phyloP scores from a whole-genome alignment of 1,140 invertebrate genomes.

The Bombus consobrinus region DNA sequence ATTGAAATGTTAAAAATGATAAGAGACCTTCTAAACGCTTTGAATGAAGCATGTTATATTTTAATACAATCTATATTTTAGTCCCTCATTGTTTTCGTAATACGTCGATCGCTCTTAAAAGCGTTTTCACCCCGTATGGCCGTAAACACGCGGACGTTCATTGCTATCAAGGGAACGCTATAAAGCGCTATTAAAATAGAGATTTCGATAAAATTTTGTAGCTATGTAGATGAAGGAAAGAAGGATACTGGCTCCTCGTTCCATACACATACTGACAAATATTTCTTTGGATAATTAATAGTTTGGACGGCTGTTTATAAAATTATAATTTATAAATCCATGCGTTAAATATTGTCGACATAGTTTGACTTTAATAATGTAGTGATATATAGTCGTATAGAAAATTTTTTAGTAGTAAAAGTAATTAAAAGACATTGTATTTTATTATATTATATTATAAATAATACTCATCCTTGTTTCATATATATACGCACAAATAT shows the following conservation, averaged over 20 bases:
- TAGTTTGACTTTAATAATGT: too few species aligned
- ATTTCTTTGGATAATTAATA: neutral
- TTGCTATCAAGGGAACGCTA: neutral
- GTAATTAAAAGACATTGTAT: too few species aligned
- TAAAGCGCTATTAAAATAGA: neutral
- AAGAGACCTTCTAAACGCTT: neutral
- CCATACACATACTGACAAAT: neutral
- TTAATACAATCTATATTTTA: neutral
- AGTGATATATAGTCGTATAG: too few species aligned
- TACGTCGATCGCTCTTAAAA: neutral
- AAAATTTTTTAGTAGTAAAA: too few species aligned
- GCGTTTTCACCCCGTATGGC: neutral
- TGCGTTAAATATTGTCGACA: too few species aligned
- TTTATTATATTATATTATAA: too few species aligned
- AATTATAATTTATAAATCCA: too few species aligned
- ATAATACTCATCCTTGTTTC: neutral
- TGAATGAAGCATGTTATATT: neutral
- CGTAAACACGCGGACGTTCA: neutral
- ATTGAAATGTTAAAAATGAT: neutral
- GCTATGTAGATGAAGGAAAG: too few species aligned
- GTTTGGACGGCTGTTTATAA: too few species aligned
- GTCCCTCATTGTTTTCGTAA: neutral
- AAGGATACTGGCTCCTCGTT: neutral
- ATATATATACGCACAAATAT: neutral
- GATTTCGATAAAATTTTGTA: slow-evolving; percentile 3